Evolutionary conservation across 2,113 vertebrate species (phyloP), one percentile per base, ranked within the genome.

Genomic region (Hypomesus transpacificus): DNA sequence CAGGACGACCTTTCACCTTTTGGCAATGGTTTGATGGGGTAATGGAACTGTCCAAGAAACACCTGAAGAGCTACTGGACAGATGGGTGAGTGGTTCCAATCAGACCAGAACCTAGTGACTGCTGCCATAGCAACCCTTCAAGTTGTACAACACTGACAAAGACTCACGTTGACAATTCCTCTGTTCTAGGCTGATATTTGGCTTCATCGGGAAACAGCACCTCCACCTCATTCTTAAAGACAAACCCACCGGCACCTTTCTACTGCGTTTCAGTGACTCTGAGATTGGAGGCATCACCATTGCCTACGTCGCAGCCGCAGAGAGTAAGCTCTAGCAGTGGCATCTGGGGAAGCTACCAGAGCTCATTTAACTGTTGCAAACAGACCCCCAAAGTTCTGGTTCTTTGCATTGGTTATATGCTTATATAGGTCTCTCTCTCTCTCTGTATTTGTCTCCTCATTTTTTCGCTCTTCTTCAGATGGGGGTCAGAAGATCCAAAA

Each of bases 1-100:
- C 94, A 1, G 94, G 95, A 57, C 91, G 97, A 46, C 88, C 91
- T 1, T 99, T 99, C 87, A 99, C 97, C 61, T 99, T 99, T 84
- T 99, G 97, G 97, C 96, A 99, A 88, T 99, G 97, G 97, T 99
- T 99, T 67, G 97, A 99, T 53, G 97, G 96, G 58, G 95, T 96
- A 51, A 94, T 98, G 3, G 97, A 99, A 34, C 93, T 99, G 76
- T 96, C 95, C 58, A 99, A 98, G 87, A 94, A 94, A 71, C 94
- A 95, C 76, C 93, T 99, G 69, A 93, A 90, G 79, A 87, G 85
- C 52, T 98, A 99, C 89, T 99, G 97, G 97, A 96, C 91, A 0
- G 94, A 96, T 72, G 87, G 93, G 97, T 98, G 77, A 65, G 66
- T 63, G 54, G 24, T 17, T 68, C 31, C 4, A 34, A 20, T 26